Evolutionary conservation across 2,797 vertebrate genomes (phyloP).

Genomic region (Cyprinodon diabolis): DNA sequence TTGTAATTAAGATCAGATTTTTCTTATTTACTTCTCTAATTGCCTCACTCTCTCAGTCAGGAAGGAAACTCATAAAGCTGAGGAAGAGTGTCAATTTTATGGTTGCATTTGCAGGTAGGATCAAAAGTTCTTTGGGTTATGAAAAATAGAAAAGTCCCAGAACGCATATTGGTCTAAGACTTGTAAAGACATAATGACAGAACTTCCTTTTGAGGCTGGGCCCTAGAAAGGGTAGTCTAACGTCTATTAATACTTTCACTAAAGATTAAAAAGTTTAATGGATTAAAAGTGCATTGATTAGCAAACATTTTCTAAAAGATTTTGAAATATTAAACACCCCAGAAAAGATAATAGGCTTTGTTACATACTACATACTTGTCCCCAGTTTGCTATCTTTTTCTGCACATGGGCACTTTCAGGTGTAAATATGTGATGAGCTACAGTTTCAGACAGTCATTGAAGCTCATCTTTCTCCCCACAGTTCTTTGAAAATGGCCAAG

Average conservation of each 20-base stretch:
- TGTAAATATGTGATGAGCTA: no score
- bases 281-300: slow-evolving; percentile 28
- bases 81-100: neutral
- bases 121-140: neutral
- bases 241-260: slow-evolving; percentile 34
- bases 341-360: neutral
- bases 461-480: no score
- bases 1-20: neutral
- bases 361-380: no score
- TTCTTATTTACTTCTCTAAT: neutral
- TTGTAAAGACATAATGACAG: slow-evolving; percentile 6
- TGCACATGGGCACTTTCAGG: no score
- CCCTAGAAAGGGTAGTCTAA: neutral
- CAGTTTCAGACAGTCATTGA: no score
- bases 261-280: slow-evolving; percentile 26
- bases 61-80: neutral
- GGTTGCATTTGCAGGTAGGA: neutral
- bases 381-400: no score
- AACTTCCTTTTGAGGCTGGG: neutral
- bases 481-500: no score
- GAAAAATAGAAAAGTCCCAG: neutral
- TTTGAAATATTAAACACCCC: slow-evolving; percentile 27
- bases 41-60: neutral
- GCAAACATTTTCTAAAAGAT: slow-evolving; percentile 31
- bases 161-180: neutral